phyloP scores from a whole-genome alignment of 2,888 invertebrate genomes.

The Acanthacorydalis orientalis region DNA sequence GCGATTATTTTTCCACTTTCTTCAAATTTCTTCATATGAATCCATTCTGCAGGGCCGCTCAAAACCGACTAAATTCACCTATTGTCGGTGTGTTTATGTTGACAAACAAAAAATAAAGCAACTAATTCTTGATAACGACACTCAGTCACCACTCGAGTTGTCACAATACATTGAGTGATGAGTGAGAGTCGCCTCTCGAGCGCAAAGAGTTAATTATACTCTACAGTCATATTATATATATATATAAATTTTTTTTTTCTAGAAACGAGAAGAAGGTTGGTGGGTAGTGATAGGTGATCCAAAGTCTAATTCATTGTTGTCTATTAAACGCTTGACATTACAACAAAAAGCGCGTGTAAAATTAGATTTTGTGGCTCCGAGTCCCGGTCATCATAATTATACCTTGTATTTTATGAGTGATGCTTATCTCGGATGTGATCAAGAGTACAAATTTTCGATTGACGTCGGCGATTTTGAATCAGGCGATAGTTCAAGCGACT shows the following conservation, averaged over 20 bases:
- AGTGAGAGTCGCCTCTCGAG: too few species aligned
- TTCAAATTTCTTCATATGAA: too few species aligned
- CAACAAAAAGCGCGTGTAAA: slow-evolving; percentile 80
- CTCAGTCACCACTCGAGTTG: too few species aligned
- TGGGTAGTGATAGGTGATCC: slow-evolving; percentile 99
- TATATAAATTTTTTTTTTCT: slow-evolving; percentile 15
- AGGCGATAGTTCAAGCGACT: slow-evolving; percentile 34
- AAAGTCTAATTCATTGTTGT: slow-evolving; percentile 80
- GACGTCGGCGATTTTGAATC: slow-evolving; percentile 63
- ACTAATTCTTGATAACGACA: too few species aligned
- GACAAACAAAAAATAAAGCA: too few species aligned
- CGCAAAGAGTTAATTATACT: neutral
- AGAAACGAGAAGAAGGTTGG: slow-evolving; percentile 87
- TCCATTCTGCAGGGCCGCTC: neutral
- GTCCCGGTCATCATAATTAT: slow-evolving; percentile 75
- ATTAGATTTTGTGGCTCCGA: slow-evolving; percentile 87
- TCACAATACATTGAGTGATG: too few species aligned
- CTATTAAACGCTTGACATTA: slow-evolving; percentile 90
- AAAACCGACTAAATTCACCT: neutral
- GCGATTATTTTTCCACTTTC: too few species aligned
- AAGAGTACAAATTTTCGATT: slow-evolving; percentile 89
- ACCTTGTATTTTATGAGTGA: slow-evolving; percentile 98
- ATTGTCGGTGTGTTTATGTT: neutral
- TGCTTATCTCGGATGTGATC: slow-evolving; percentile 97
- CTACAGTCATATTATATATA: neutral